phyloP scores from a whole-genome alignment of 1,140 invertebrate species.

The Saccostrea glomerata region DNA sequence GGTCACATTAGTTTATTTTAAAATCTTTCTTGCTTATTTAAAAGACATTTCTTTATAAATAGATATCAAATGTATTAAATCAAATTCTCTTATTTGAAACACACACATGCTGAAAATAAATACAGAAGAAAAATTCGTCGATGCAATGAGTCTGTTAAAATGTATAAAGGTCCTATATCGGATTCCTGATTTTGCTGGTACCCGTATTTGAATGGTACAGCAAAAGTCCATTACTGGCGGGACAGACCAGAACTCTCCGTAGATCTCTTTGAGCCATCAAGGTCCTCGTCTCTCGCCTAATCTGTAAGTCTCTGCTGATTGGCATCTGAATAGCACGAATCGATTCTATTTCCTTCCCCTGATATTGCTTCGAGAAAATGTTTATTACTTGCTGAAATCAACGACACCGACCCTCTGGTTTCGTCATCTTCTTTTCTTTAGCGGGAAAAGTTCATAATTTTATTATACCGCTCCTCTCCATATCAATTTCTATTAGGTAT shows the following conservation, averaged over 20 bases:
- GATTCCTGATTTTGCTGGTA: background rate
- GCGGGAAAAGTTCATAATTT: conserved; percentile 25
- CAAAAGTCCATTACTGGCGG: background rate
- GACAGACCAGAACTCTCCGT: background rate
- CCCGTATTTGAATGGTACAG: conserved; percentile 7
- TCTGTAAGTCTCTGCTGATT: conserved; percentile 9
- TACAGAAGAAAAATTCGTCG: too few species aligned
- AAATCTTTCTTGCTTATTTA: too few species aligned
- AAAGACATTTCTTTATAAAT: too few species aligned
- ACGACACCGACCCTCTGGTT: conserved; percentile 9
- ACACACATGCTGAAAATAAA: too few species aligned
- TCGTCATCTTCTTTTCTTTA: background rate
- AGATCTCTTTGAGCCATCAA: background rate
- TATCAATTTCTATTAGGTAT: conserved; percentile 27
- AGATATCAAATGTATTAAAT: too few species aligned
- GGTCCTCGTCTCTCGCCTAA: background rate
- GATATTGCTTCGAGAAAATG: conserved; percentile 28
- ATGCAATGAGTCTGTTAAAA: too few species aligned
- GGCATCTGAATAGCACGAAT: conserved; percentile 17
- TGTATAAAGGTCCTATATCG: too few species aligned
- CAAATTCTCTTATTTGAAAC: too few species aligned
- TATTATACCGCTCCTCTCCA: background rate
- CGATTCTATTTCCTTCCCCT: conserved; percentile 8
- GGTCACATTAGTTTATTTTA: too few species aligned
- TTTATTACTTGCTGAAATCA: conserved; percentile 32